These are phyloP conservation scores for Catharus minimus DNA, from an alignment of 2,113 vertebrate genomes.

Conservation along the genomic window DNA sequence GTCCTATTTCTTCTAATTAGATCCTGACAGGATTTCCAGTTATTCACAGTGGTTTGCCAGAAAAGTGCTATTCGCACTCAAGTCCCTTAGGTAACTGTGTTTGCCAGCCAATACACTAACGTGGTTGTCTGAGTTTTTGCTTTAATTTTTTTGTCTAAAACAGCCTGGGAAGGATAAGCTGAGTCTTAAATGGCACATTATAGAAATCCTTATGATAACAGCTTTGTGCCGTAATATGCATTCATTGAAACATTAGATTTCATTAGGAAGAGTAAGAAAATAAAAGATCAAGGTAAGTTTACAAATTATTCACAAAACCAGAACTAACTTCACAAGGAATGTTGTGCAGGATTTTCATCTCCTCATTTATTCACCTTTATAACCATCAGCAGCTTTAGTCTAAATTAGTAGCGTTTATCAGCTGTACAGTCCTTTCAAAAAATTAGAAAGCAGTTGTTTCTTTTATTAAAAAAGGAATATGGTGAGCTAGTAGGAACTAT, in stretches of 20 bases:
- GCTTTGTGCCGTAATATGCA: too few species aligned
- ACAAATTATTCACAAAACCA: neutral
- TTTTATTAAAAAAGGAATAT: neutral
- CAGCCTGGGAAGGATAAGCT: neutral
- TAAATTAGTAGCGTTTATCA: neutral
- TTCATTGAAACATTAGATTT: neutral
- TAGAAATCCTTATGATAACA: neutral
- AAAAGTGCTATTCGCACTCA: neutral
- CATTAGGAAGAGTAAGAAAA: neutral
- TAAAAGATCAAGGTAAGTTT: neutral
- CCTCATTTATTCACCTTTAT: neutral
- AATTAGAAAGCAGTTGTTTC: neutral
- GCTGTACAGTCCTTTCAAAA: neutral
- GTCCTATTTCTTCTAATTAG: neutral
- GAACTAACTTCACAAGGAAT: neutral
- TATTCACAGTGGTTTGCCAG: conserved; percentile 18
- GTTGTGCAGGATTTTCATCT: neutral
- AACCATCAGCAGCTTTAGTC: neutral
- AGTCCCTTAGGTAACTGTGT: neutral
- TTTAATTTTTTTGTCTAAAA: neutral
- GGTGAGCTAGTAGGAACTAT: neutral
- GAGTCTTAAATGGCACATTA: neutral
- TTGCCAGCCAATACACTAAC: neutral
- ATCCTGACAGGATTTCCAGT: conserved; percentile 35
- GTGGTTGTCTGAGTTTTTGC: neutral